Conservation (phyloP, 2,113 vertebrate species). For the Pollachius pollachius region DNA sequence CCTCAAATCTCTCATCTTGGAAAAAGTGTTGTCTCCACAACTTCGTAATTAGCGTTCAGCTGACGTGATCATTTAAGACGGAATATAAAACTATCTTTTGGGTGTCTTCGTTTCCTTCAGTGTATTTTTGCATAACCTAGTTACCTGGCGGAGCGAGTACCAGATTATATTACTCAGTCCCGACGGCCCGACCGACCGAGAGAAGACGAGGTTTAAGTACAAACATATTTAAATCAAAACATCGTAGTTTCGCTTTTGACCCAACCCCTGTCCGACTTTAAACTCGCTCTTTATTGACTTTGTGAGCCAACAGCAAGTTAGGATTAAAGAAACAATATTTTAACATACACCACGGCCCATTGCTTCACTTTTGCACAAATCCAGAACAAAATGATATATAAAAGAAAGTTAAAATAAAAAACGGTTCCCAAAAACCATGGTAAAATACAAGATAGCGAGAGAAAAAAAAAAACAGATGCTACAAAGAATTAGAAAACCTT, state of each 20-base stretch:
- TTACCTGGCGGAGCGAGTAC: slow-evolving; percentile 21
- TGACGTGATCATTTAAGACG: too few species aligned
- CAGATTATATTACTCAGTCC: too few species aligned
- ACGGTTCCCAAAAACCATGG: slow-evolving; percentile 71
- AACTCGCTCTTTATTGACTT: slow-evolving; percentile 78
- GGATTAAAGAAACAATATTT: slow-evolving; percentile 72
- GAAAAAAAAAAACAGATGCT: slow-evolving; percentile 90
- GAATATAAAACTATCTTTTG: too few species aligned
- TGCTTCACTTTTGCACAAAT: slow-evolving; percentile 73
- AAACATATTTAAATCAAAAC: slow-evolving; percentile 9
- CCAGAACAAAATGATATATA: slow-evolving; percentile 58
- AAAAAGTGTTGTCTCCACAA: slow-evolving; percentile 3
- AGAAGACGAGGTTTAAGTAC: too few species aligned
- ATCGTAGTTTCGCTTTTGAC: slow-evolving; percentile 70
- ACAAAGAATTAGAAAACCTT: slow-evolving; percentile 96
- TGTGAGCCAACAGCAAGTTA: slow-evolving; percentile 77
- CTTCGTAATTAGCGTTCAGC: neutral
- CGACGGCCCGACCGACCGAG: too few species aligned
- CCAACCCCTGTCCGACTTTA: slow-evolving; percentile 73
- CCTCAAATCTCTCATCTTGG: slow-evolving; percentile 20
- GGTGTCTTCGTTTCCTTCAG: slow-evolving; percentile 41
- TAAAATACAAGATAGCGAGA: slow-evolving; percentile 82
- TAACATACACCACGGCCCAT: slow-evolving; percentile 68
- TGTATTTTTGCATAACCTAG: slow-evolving; percentile 75
- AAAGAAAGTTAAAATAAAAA: slow-evolving; percentile 67